Evolutionary conservation across 1,140 invertebrate species (phyloP).

Genomic region (Apis cerana): DNA sequence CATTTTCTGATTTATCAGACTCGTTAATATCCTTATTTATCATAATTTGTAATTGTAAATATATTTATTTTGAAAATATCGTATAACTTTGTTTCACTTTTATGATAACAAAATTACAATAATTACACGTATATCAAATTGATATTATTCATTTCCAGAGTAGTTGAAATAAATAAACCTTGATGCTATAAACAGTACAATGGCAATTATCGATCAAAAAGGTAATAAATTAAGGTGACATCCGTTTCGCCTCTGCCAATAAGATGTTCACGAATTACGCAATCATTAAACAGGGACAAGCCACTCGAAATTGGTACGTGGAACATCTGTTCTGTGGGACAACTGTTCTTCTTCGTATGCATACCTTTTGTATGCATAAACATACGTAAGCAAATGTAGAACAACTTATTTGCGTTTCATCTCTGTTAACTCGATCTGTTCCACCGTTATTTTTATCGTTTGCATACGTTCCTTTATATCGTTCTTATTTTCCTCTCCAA

Average conservation of each 20-base stretch:
- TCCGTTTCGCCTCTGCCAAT: neutral
- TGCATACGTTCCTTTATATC: neutral
- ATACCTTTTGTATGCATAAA: slow-evolving; percentile 15
- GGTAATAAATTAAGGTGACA: neutral
- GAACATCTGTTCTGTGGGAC: slow-evolving; percentile 8
- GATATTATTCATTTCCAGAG: no score
- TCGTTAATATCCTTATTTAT: no score
- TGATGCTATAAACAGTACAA: neutral
- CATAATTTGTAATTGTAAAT: no score
- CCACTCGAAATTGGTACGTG: slow-evolving; percentile 14
- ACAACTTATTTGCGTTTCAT: slow-evolving; percentile 24
- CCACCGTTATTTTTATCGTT: slow-evolving; percentile 14
- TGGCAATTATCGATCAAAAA: neutral
- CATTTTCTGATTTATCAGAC: no score
- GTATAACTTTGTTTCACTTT: no score
- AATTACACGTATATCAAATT: no score
- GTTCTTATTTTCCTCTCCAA: neutral
- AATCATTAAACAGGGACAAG: neutral
- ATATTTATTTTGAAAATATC: no score
- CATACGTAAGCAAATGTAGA: neutral
- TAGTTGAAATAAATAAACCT: no score
- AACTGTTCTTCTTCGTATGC: neutral
- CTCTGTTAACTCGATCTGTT: neutral
- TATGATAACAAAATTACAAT: no score
- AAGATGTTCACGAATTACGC: slow-evolving; percentile 2